These are phyloP conservation scores for Solen grandis DNA, from an alignment of 1,140 invertebrate genomes.

Conservation along the genomic window DNA sequence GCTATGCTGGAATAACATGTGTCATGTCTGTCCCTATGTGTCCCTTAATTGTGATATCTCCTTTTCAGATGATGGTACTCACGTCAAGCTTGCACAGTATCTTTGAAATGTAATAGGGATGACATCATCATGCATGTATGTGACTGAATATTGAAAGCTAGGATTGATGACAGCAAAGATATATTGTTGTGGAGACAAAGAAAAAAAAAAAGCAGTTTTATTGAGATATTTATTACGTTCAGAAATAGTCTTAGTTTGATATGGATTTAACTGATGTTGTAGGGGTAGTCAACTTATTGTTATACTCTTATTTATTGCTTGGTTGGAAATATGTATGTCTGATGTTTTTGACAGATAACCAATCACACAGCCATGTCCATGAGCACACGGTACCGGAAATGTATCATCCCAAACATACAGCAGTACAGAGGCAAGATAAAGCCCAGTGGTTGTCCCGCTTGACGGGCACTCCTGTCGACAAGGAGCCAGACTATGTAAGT, in stretches of 20 bases:
- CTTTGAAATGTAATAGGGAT: no score
- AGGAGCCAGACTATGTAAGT: no score
- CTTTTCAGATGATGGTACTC: no score
- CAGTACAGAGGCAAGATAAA: not conserved
- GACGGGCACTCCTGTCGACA: not conserved
- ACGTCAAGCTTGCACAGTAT: no score
- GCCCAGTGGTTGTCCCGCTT: not conserved
- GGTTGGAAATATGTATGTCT: not conserved
- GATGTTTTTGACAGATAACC: conserved; percentile 7
- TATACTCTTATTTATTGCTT: no score
- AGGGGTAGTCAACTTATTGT: not conserved
- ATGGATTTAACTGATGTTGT: not conserved
- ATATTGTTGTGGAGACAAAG: not conserved
- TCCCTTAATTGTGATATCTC: no score
- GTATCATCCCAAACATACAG: conserved; percentile 24
- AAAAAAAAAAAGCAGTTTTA: not conserved
- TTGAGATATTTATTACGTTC: not conserved
- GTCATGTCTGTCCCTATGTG: no score
- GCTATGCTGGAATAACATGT: no score
- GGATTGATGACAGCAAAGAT: no score
- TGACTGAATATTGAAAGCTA: no score
- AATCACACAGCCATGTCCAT: conserved; percentile 24
- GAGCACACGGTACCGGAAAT: conserved; percentile 28
- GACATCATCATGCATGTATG: no score
- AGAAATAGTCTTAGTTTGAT: not conserved